Evolutionary conservation across 2,113 vertebrate genomes (phyloP).

Genomic region (Myocastor coypus): DNA sequence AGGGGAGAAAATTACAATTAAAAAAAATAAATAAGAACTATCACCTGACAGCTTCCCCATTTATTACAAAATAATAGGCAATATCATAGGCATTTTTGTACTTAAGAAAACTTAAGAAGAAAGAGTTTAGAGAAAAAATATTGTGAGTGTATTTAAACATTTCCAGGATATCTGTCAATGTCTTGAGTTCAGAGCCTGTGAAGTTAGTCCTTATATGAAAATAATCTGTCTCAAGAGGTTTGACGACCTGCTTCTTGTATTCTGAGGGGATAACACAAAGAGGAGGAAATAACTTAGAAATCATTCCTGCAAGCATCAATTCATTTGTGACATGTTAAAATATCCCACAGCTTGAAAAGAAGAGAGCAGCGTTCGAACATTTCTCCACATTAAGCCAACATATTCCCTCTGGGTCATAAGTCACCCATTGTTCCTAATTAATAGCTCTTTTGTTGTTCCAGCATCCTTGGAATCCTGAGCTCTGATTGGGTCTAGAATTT

Average conservation of each 20-base stretch:
- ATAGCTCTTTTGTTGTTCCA: neutral
- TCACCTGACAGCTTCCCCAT: neutral
- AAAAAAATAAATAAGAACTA: neutral
- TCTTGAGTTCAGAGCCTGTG: neutral
- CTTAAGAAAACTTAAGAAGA: neutral
- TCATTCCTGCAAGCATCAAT: neutral
- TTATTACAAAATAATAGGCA: neutral
- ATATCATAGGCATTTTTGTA: neutral
- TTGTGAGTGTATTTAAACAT: conserved; percentile 9
- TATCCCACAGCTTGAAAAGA: neutral
- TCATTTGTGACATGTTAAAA: neutral
- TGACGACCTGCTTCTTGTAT: neutral
- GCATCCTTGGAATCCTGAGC: neutral
- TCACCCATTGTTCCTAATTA: neutral
- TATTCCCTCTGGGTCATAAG: neutral
- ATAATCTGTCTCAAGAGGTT: conserved; percentile 9
- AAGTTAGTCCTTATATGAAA: neutral
- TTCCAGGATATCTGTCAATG: neutral
- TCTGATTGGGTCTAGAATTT: neutral
- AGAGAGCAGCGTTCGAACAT: neutral
- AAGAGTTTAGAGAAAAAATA: neutral
- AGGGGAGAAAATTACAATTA: neutral
- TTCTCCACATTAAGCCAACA: neutral
- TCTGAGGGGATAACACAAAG: neutral
- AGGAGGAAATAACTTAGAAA: neutral